Evolutionary conservation across 1,140 invertebrate species (phyloP), one percentile per base, ranked within the genome.

Genomic region (Lasioglossum albipes): DNA sequence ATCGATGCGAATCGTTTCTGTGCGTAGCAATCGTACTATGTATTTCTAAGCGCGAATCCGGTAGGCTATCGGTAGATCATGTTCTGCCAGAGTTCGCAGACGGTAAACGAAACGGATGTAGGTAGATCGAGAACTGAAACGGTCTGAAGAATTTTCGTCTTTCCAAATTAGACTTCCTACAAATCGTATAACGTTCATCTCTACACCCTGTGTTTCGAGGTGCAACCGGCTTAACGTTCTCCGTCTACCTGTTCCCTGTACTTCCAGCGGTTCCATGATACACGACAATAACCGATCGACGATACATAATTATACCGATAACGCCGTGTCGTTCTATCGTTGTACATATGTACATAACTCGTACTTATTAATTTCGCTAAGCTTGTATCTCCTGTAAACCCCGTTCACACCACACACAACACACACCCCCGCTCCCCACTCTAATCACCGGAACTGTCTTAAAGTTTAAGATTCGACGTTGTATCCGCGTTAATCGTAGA

Each of bases 271-370:
- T 49, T 86, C 41, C 82, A 83, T 84, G 84, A 85, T 36, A 69
- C 75, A 83, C 73, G 87, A 90, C 85, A 90, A 89, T 89, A 90
- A 89, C 78, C 83, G 82, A 87, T 81, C 64, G 84, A 87, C 73
- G 84, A 87, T 85, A 89, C 87, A 84, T 85, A 90, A 89, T 88
- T 87, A 85, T 88, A 89, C 89, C 87, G 82, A 87, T 87, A 88
- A 89, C 84, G 73, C 84, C 85, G 76, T 86, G 79, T 91, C 88
- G 86, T 91, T 91, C 88, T 89, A 91, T 91, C 89, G 86, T 91
- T 93, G 93, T 93, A 93, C 91, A 93, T 93, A 93, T 93, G 93
- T 93, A 93, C 88, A 93, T 93, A 93, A 89, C 89, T 89, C 89
- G 92, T 93, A 93, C 92, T 93, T 93, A 93, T 93, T 93, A 93